Conservation (phyloP, 2,888 invertebrate species). For the Drosophila lutescens region DNA sequence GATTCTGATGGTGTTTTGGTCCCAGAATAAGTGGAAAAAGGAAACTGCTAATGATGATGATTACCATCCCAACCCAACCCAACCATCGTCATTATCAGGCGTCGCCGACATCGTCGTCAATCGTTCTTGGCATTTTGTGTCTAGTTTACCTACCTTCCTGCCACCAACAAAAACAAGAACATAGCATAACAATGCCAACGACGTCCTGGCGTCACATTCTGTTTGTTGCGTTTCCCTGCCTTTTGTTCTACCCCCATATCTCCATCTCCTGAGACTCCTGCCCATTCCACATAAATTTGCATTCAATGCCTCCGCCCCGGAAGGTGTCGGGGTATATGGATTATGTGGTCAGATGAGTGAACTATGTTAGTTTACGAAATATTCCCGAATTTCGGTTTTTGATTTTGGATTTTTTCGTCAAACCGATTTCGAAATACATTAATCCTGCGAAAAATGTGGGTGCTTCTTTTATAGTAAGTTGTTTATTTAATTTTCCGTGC, state of each 20-base stretch:
- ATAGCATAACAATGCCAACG: conserved; percentile 24
- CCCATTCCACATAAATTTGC: conserved; percentile 30
- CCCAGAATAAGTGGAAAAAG: conserved; percentile 22
- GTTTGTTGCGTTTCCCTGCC: conserved; percentile 4
- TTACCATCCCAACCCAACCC: conserved; percentile 33
- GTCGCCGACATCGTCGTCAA: conserved; percentile 33
- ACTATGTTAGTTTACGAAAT: too few species aligned
- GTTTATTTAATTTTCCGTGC: neutral
- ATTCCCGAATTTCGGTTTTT: neutral
- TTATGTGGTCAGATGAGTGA: neutral
- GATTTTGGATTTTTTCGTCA: neutral
- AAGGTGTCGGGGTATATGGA: conserved; percentile 1
- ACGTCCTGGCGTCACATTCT: conserved; percentile 45
- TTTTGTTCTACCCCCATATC: conserved; percentile 7
- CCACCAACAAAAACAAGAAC: conserved; percentile 2
- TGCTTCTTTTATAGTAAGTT: too few species aligned
- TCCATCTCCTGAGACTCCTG: neutral
- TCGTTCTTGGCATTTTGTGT: conserved; percentile 38
- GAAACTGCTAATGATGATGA: conserved; percentile 45
- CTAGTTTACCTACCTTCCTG: conserved; percentile 23
- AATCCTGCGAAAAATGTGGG: neutral
- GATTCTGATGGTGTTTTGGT: conserved; percentile 7
- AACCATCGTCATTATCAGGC: conserved; percentile 33
- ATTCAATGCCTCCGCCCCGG: conserved; percentile 10
- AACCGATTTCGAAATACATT: too few species aligned